phyloP scores from a whole-genome alignment of 2,113 vertebrate species.

The Cricetomys ansorgei region DNA sequence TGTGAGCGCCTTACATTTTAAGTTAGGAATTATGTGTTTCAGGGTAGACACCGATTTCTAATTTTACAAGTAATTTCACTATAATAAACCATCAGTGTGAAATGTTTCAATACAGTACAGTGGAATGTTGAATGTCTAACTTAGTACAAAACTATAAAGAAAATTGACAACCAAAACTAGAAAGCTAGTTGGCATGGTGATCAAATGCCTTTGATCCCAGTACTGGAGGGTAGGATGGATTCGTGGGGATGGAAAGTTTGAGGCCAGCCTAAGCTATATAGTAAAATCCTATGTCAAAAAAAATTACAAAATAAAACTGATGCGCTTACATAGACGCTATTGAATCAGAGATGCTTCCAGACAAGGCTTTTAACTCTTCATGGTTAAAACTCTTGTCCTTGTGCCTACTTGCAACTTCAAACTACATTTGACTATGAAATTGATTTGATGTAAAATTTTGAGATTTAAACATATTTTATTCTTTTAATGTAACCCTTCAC shows the following conservation, averaged over 20 bases:
- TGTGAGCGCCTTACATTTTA: conserved; percentile 3
- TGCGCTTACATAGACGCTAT: neutral
- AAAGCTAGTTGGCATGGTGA: neutral
- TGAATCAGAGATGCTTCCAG: neutral
- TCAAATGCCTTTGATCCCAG: neutral
- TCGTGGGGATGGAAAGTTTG: too few relatives aligned
- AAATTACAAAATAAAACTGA: neutral
- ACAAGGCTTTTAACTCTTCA: neutral
- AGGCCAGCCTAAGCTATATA: neutral
- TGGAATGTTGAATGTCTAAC: neutral
- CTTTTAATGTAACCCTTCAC: neutral
- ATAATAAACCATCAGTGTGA: conserved; percentile 9
- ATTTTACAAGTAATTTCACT: conserved; percentile 39
- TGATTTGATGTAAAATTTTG: conserved; percentile 17
- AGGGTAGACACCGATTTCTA: conserved; percentile 21
- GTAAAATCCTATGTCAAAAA: neutral
- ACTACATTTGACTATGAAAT: neutral
- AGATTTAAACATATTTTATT: conserved; percentile 19
- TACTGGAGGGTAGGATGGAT: neutral
- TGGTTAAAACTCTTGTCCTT: neutral
- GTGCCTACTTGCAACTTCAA: too few relatives aligned
- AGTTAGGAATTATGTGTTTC: neutral
- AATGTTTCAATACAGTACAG: neutral
- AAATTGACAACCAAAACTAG: neutral
- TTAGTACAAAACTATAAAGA: conserved; percentile 12